Evolutionary conservation across 1,140 invertebrate species (phyloP).

Genomic region (Leptinotarsa defecta): DNA sequence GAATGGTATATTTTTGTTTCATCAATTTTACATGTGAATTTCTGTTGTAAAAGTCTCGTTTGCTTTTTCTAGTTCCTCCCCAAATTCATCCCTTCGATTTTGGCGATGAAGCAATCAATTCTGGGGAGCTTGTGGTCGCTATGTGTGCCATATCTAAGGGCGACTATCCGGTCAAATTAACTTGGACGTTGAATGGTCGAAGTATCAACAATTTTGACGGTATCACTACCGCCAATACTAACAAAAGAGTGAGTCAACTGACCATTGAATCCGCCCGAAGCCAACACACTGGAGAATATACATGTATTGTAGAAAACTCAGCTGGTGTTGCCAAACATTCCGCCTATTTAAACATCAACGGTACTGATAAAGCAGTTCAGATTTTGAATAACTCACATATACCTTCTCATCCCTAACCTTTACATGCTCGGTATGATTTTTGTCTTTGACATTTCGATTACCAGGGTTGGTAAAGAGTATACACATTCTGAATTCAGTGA

Average conservation of each 20-base stretch:
- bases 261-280: slow-evolving; percentile 64
- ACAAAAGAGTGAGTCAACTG: slow-evolving; percentile 63
- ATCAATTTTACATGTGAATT: neutral
- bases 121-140: slow-evolving; percentile 66
- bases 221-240: slow-evolving; percentile 56
- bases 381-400: neutral
- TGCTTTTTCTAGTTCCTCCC: slow-evolving; percentile 56
- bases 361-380: neutral
- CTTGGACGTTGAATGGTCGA: slow-evolving; percentile 65
- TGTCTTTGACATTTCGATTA: slow-evolving; percentile 40
- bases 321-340: slow-evolving; percentile 65
- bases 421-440: neutral
- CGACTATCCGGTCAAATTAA: slow-evolving; percentile 68
- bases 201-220: slow-evolving; percentile 51
- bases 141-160: slow-evolving; percentile 70
- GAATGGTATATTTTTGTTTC: slow-evolving; percentile 59
- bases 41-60: neutral
- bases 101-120: slow-evolving; percentile 70
- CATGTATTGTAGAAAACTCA: slow-evolving; percentile 66
- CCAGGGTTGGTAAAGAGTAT: slow-evolving; percentile 60
- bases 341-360: slow-evolving; percentile 59
- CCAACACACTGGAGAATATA: slow-evolving; percentile 66
- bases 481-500: slow-evolving; percentile 58
- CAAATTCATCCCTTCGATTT: slow-evolving; percentile 76
- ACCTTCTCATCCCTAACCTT: neutral